These are phyloP conservation scores for Datnioides undecimradiatus DNA, from an alignment of 2,113 vertebrate species.

Conservation along the genomic window DNA sequence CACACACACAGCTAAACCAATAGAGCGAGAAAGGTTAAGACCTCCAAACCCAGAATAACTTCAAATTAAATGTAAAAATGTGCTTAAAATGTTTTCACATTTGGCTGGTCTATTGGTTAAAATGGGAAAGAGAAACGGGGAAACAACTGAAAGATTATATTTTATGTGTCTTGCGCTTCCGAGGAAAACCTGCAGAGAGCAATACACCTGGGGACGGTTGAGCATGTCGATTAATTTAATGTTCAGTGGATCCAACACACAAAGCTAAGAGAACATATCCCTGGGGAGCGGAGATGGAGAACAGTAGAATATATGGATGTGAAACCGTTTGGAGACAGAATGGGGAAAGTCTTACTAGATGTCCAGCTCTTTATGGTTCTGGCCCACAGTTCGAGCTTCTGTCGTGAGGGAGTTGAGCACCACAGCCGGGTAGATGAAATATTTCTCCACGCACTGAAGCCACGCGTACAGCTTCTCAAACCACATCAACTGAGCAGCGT, in stretches of 20 bases:
- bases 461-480: slow-evolving; percentile 93
- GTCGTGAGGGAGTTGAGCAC: slow-evolving; percentile 91
- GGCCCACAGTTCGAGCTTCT: slow-evolving; percentile 87
- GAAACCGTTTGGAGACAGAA: slow-evolving; percentile 4
- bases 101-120: neutral
- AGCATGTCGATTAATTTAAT: slow-evolving; percentile 20
- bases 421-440: slow-evolving; percentile 91
- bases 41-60: neutral
- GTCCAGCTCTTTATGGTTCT: slow-evolving; percentile 88
- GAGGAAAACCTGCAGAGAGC: slow-evolving; percentile 7
- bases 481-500: slow-evolving; percentile 94
- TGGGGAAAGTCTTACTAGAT: slow-evolving; percentile 85
- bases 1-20: neutral
- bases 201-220: neutral
- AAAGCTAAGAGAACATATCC: slow-evolving; percentile 4
- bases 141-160: neutral
- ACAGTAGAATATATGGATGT: neutral
- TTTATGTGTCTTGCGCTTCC: neutral
- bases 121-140: neutral
- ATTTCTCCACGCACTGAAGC: slow-evolving; percentile 93
- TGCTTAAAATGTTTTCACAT: neutral
- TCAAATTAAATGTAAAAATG: no score
- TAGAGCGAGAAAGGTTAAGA: neutral
- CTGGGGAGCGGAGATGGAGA: neutral
- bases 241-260: slow-evolving; percentile 19